phyloP scores from a whole-genome alignment of 2,113 vertebrate species.

The Eclectus roratus region DNA sequence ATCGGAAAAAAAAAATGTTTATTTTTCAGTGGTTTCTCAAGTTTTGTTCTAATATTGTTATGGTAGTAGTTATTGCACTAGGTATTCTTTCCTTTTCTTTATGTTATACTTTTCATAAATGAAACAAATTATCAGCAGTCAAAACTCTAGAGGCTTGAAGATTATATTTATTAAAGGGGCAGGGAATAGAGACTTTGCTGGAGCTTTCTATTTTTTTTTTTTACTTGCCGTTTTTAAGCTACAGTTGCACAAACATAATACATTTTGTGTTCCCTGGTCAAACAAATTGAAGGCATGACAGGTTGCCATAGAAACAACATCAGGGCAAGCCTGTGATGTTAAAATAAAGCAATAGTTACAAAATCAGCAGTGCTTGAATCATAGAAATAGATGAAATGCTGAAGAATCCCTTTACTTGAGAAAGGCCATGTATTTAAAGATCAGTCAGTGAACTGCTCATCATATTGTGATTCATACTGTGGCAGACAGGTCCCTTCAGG shows the following conservation, averaged over 20 bases:
- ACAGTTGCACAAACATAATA: neutral
- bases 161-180: neutral
- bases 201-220: neutral
- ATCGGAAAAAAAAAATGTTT: neutral
- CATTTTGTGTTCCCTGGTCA: neutral
- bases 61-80: neutral
- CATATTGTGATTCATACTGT: neutral
- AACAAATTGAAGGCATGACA: neutral
- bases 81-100: neutral
- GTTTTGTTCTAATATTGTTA: neutral
- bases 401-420: neutral
- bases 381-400: neutral
- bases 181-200: neutral
- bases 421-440: neutral
- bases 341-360: neutral
- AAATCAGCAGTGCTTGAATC: conserved; percentile 16
- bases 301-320: conserved; percentile 43
- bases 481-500: neutral
- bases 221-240: conserved; percentile 3
- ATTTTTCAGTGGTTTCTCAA: neutral
- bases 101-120: neutral
- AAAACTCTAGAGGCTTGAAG: neutral
- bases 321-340: neutral
- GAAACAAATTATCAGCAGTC: neutral
- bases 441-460: neutral